Evolutionary conservation across 2,113 vertebrate species (phyloP), one percentile per base, ranked within the genome.

Genomic region (Potamarius usumacintae): DNA sequence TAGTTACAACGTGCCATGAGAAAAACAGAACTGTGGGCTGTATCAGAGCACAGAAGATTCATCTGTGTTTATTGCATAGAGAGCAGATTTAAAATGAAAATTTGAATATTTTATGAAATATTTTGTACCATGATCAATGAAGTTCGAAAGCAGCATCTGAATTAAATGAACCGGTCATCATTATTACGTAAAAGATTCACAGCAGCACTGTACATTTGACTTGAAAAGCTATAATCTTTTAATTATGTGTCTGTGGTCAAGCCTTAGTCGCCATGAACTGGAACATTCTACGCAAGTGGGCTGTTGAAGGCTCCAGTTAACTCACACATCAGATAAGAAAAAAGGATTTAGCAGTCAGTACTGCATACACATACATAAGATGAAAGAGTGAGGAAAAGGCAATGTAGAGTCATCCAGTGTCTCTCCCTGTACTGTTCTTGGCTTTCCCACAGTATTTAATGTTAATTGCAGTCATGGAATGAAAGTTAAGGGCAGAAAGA

Each of bases 361-460:
- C 1, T 77, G n/a, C 69, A 34, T 14, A 60, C 82, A 34, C 58
- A 77, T 50, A 77, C 53, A 67, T 42, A 71, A 48, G 82, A 84
- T 87, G 52, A 69, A 77, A 69, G 10, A 71, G 17, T 82, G 69
- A 77, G 52, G 55, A 82, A 85, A 82, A 87, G 57, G 63, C 60
- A 89, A 85, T 69, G 79, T 52, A 34, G 42, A 65, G 81, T 84
- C 76, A 60, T 52, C 9, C 25, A 18, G 60, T n/a, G 34, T 85
- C 78, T 85, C 83, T 79, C 80, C 71, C 50, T 84, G 57, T 76
- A 67, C 50, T 77, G 57, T 60, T 86, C 63, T 86, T 86, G 67
- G 57, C 81, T 86, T 90, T 86, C 81, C 79, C 87, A 86, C 84
- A 90, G 85, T 84, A 74, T 53, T 90, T 60, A 55, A 86, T 90